Conservation (phyloP, 2,113 vertebrate genomes). For the Orthonyx spaldingii region DNA sequence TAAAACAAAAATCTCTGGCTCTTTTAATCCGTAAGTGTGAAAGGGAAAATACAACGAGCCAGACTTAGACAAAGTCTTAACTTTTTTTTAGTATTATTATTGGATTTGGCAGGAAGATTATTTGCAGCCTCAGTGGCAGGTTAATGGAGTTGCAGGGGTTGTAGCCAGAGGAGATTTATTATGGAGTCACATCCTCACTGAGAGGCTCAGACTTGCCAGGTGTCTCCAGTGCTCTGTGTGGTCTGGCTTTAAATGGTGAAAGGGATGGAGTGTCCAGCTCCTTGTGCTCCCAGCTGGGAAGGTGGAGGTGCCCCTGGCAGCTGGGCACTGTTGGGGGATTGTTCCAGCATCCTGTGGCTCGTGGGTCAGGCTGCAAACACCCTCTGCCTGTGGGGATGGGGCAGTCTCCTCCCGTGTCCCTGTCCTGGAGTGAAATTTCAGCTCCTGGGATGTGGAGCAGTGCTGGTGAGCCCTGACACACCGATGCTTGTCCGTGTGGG, state of each 20-base stretch:
- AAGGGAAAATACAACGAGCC: not conserved
- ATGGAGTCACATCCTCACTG: not conserved
- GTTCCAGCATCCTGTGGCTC: not conserved
- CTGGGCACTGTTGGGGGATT: not conserved
- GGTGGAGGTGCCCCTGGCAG: not conserved
- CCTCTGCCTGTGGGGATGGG: not conserved
- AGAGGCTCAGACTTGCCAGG: not conserved
- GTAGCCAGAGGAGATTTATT: not conserved
- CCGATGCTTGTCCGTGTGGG: not conserved
- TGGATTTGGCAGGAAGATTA: not conserved
- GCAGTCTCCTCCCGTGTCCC: not conserved
- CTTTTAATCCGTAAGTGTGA: not conserved
- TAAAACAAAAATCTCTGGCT: not conserved
- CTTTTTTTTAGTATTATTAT: not conserved
- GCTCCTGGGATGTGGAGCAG: not conserved
- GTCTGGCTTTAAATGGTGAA: not conserved
- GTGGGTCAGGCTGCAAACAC: not conserved
- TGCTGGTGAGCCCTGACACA: fast-evolving
- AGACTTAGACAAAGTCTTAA: not conserved
- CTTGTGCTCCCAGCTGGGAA: not conserved
- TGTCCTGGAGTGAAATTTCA: not conserved
- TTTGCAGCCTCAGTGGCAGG: not conserved
- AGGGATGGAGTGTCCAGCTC: not conserved
- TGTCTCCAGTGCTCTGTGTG: not conserved
- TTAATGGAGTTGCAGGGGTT: not conserved